Evolutionary conservation across 2,797 vertebrate species (phyloP), one percentile per base, ranked within the genome.

Genomic region (Premnoplex brunnescens): DNA sequence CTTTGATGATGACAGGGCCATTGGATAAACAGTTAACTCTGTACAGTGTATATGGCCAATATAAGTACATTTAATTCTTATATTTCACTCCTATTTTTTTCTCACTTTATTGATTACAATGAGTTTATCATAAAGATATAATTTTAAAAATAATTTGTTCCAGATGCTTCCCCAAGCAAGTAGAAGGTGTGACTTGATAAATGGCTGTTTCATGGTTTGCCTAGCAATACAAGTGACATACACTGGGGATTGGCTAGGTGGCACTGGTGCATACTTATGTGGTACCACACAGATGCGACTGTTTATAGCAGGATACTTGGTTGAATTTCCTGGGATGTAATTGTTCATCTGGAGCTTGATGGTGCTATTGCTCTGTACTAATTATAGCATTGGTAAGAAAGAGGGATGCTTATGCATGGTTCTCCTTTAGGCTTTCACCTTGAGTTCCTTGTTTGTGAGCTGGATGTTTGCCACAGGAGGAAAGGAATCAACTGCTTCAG

Each of bases 321-420:
- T 92, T 64, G 56, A 9, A 64, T 85, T 95, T 92, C 56, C 72
- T 87, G 81, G 77, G 41, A 52, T 91, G 81, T 49, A 95, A 58
- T 56, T 91, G 93, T 91, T 95, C 81, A 68, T 74, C 90, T 89
- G 86, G 95, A 96, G 94, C 95, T 92, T 94, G 96, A 95, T 92
- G 93, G 93, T 96, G 96, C 94, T 97, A 87, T 97, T 97, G 94
- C 91, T 96, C 91, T 95, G 90, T 36, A 67, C 56, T 93, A 89
- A 95, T 97, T 94, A 91, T 16, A 87, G 30, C 37, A 63, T 39
- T 4, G 30, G 69, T 69, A 68, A 59, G 37, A 63, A 85, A 92
- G 84, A 82, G 39, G 54, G 27, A 36, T 27, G 43, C 19, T 62
- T 23, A 6, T 22, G 28, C 32, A 59, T 58, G n/a, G 28, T 49